Evolutionary conservation across 2,113 vertebrate species (phyloP), one percentile per base, ranked within the genome.

Genomic region (Lasiurus cinereus): DNA sequence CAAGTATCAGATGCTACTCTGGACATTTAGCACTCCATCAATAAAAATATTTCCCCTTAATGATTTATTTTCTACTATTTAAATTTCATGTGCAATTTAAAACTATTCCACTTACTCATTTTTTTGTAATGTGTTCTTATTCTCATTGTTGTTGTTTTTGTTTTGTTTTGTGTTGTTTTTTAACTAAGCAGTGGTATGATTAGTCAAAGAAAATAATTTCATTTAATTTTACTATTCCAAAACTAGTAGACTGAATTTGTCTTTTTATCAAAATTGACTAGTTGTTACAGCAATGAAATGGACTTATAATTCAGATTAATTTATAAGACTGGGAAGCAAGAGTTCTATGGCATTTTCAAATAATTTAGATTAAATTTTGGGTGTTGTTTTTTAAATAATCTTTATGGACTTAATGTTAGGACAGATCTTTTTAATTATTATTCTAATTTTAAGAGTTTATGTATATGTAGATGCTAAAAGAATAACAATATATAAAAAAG

Each of bases 171-270:
- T 39, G 3, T 39, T 39, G 46, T 59, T 59, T 59, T 59, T 59
- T 93, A 59, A 78, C 80, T 77, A 87, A 93, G 11, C 11, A 29
- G 31, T 70, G 43, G 3, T 82, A 64, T 82, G n/a, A 78, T 87
- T 80, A 93, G 36, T 12, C 64, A 93, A 97, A 84, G 7, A n/a
- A 50, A 94, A 83, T 94, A 64, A 56, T 83, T 94, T 82, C 21
- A 73, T 36, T 78, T 95, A 15, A 76, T 66, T 90, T 54, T 78
- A 59, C 90, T 86, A 73, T 54, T 56, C 14, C 8, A 36, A 50
- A 86, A 54, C 33, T 59, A 66, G 15, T 29, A 50, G 33, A 48
- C 31, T 0, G 0, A 43, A n/a, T 69, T 90, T 94, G 14, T 91
- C 19, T 83, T 78, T 90, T 82, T 64, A 89, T 89, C 4, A 52